A percentile compares a stretch with the other conserved stretches of the same genome.
phyloP scores from a whole-genome alignment of 2,113 vertebrate genomes.

The Etheostoma spectabile region DNA sequence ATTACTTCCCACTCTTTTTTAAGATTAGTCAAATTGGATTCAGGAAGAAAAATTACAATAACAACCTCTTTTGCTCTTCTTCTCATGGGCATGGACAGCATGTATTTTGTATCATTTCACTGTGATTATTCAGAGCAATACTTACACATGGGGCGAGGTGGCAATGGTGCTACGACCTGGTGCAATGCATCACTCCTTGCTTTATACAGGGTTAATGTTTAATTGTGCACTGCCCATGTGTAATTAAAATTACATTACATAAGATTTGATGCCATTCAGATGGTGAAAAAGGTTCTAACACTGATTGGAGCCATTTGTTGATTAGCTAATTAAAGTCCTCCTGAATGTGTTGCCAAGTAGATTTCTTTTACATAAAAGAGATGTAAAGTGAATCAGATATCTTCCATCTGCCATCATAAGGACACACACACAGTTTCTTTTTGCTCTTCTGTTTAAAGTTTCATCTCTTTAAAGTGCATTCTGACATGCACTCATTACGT shows the following conservation, averaged over 20 bases:
- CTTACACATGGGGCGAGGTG: neutral
- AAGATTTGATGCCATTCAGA: slow-evolving; percentile 39
- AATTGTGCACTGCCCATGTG: no score
- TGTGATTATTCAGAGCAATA: slow-evolving; percentile 37
- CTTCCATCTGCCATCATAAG: slow-evolving; percentile 1
- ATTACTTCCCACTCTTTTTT: slow-evolving; percentile 15
- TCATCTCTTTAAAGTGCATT: slow-evolving; percentile 2
- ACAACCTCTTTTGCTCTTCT: neutral
- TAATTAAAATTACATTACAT: neutral
- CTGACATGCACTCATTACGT: slow-evolving; percentile 1
- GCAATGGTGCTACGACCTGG: no score
- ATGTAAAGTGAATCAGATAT: slow-evolving; percentile 15
- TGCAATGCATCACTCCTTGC: no score
- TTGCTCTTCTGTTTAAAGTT: slow-evolving; percentile 4
- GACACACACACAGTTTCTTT: neutral
- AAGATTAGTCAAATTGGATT: slow-evolving; percentile 20
- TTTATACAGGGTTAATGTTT: no score
- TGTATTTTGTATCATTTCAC: neutral
- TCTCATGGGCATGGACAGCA: neutral
- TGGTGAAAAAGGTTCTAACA: neutral
- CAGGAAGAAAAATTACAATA: slow-evolving; percentile 29
- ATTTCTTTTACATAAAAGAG: neutral
- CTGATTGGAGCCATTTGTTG: slow-evolving; percentile 19
- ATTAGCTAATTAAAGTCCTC: slow-evolving; percentile 36
- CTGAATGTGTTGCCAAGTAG: neutral